phyloP scores from a whole-genome alignment of 92 coral and sea anemone species.

The Hydrozoanthus gracilis region DNA sequence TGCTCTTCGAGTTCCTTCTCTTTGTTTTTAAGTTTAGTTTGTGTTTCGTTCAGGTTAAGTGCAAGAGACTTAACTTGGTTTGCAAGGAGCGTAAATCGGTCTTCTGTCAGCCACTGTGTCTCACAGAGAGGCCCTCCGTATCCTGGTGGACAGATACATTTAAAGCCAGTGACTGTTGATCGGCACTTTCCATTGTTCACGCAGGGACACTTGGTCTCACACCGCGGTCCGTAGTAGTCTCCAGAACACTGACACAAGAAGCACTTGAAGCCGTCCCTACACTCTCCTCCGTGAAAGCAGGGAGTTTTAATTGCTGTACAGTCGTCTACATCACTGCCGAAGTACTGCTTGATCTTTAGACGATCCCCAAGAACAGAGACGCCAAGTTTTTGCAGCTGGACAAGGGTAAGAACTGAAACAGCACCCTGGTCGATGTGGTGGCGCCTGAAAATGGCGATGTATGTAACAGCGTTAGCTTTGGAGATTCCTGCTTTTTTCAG shows the following conservation, averaged over 20 bases:
- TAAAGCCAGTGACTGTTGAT: conserved; percentile 50
- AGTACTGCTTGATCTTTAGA: conserved; percentile 63
- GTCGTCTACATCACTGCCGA: conserved; percentile 61
- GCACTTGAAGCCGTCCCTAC: conserved; percentile 71
- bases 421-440: conserved; percentile 64
- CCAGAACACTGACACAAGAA: conserved; percentile 57
- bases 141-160: conserved; percentile 68
- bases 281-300: conserved; percentile 63
- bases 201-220: conserved; percentile 66
- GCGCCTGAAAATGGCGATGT: conserved; percentile 43
- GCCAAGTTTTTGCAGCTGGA: conserved; percentile 65
- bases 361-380: conserved; percentile 68
- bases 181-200: conserved; percentile 62
- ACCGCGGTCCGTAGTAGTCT: conserved; percentile 67
- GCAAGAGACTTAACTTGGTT: conserved; percentile 29
- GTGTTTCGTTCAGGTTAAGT: conserved; percentile 37
- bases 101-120: conserved; percentile 58
- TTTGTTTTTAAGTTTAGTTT: conserved; percentile 35
- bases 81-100: conserved; percentile 53
- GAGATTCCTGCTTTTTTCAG: conserved; percentile 66
- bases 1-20: conserved; percentile 30
- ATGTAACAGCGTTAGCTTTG: conserved; percentile 4
- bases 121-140: conserved; percentile 62
- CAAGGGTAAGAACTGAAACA: conserved; percentile 47
- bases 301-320: conserved; percentile 46